Conservation (phyloP, 2,797 vertebrate genomes). For the Scomberomorus guttatus region DNA sequence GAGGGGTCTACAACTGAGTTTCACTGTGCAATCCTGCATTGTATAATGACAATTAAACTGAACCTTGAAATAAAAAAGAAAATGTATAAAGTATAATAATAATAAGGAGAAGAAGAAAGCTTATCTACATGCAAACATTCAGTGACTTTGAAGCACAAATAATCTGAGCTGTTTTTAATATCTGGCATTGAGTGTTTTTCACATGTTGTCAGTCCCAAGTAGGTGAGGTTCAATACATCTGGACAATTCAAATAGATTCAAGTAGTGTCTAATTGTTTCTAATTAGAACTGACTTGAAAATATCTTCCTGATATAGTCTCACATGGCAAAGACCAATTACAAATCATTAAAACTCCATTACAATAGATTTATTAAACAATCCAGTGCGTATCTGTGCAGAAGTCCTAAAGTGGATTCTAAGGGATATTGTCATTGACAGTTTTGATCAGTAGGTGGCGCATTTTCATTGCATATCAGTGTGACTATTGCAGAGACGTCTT, state of each 20-base stretch:
- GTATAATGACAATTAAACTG: too few species aligned
- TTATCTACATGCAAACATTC: too few species aligned
- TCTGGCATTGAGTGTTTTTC: not conserved
- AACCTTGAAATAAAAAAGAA: too few species aligned
- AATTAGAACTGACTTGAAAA: not conserved
- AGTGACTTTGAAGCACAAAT: not conserved
- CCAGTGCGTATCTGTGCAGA: not conserved
- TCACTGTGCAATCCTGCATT: too few species aligned
- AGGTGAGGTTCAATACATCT: not conserved
- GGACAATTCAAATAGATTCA: not conserved
- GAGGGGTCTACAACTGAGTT: too few species aligned
- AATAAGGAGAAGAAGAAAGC: too few species aligned
- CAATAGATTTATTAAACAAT: not conserved
- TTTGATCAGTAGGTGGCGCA: slow-evolving; percentile 58
- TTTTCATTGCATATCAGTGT: not conserved
- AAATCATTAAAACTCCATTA: not conserved
- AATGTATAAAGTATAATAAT: too few species aligned
- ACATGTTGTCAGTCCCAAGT: not conserved
- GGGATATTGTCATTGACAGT: not conserved
- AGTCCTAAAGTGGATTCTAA: not conserved
- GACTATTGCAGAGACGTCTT: not conserved
- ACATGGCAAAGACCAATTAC: not conserved
- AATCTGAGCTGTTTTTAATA: not conserved
- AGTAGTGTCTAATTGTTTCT: not conserved
- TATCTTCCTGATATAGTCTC: not conserved